Base-by-base conservation (phyloP, 64 coral and sea anemone genomes). In the Platygyra sinensis region DNA sequence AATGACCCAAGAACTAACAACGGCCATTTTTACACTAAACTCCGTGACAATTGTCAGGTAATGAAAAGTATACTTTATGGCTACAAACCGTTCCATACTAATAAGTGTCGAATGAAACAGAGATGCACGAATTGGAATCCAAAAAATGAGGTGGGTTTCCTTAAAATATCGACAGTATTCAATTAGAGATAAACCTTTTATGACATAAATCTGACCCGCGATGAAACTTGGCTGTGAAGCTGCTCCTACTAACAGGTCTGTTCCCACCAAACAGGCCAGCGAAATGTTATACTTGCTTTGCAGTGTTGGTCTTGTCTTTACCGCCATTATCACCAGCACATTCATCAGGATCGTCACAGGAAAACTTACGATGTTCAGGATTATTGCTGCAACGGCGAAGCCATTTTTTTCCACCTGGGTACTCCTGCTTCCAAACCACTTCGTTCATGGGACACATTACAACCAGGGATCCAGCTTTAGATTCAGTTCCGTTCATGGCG, bases 321-420 rank as follows among this genome's bases (percentile, higher is more conserved):
- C 52, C 51, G 77, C 77, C 7, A 29, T 25, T 12, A 80, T 59
- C 77, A 80, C 77, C 77, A 80, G 59, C 51, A 59, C 52, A 27
- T 80, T 80, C 77, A 60, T 80, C 11, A 80, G 15, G 4, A 80
- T 80, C 4, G 30, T 80, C 24, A 80, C 20, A 60, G 77, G 77
- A 9, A 51, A 59, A 2, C 49, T 60, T 17, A 16, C 8, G 7
- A 55, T 18, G 52, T 59, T 59, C 10, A 80, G 52, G 52, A 52
- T 30, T n/a, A 80, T 60, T 2, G 77, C 15, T 18, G 6, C 24
- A 3, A 65, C 24, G 20, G 62, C 62, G 8, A 65, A 65, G 62
- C 3, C 24, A 22, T 8, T 65, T 20, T 4, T 65, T 20, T 65
- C 62, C 24, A 19, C 24, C 18, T 65, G 6, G n/a, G 24, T 65